phyloP scores from a whole-genome alignment of 2,113 vertebrate genomes.

The Galemys pyrenaicus region DNA sequence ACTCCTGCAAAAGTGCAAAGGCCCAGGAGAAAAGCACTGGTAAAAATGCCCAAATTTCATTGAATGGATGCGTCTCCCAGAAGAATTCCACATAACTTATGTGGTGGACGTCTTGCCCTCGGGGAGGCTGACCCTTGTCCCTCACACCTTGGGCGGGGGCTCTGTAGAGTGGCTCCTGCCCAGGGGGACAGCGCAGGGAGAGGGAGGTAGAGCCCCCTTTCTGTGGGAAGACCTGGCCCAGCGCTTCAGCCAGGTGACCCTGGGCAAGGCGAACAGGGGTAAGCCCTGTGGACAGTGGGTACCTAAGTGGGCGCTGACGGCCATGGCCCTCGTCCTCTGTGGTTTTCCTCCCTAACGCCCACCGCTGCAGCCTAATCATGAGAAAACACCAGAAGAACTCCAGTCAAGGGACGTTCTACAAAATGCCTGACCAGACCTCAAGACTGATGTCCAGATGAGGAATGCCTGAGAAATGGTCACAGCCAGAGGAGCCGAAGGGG shows the following conservation, averaged over 20 bases:
- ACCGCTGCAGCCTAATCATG: not conserved
- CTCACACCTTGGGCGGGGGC: not conserved
- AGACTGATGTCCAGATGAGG: not conserved
- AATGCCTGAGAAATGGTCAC: not conserved
- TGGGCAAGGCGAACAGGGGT: not conserved
- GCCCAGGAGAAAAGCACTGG: not conserved
- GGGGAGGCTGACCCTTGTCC: not conserved
- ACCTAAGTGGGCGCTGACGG: not conserved
- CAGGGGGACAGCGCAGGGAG: not conserved
- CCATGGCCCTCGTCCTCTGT: not conserved
- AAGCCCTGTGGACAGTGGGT: not conserved
- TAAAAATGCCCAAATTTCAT: not conserved
- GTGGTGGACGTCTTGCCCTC: not conserved
- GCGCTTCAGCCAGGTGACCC: not conserved
- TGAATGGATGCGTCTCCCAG: not conserved
- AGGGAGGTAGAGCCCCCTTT: not conserved
- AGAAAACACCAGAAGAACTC: not conserved
- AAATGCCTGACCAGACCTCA: not conserved
- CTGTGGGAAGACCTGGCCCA: not conserved
- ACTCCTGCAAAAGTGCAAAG: slow-evolving; percentile 41
- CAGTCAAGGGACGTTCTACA: not conserved
- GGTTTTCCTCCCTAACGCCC: not conserved
- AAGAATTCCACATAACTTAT: slow-evolving; percentile 2
- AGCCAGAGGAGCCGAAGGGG: not conserved
- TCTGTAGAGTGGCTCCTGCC: not conserved